Conservation (phyloP, 2,113 vertebrate genomes). For the Scortum barcoo region DNA sequence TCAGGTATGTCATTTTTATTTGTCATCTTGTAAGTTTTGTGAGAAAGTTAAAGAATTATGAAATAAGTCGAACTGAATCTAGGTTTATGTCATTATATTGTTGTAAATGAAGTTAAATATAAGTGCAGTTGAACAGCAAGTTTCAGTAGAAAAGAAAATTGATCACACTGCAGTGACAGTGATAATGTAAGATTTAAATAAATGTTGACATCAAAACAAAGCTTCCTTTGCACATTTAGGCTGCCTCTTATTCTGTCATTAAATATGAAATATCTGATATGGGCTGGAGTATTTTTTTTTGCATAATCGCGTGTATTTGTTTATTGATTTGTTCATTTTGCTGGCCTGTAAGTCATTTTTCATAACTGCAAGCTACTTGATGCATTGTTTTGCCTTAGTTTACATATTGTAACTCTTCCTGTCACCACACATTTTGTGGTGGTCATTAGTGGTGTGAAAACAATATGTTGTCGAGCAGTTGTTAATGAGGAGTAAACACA, state of each 20-base stretch:
- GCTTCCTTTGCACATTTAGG: background rate
- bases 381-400: slow-evolving; percentile 1
- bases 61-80: background rate
- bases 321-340: slow-evolving; percentile 9
- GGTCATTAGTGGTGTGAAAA: slow-evolving; percentile 26
- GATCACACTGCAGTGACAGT: background rate
- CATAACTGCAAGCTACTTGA: background rate
- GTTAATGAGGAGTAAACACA: slow-evolving; percentile 29
- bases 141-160: slow-evolving; percentile 22
- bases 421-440: background rate
- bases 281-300: background rate
- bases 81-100: background rate
- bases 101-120: background rate
- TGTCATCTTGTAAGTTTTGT: slow-evolving; percentile 20
- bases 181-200: slow-evolving; percentile 8
- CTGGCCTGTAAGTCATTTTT: background rate
- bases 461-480: slow-evolving; percentile 1
- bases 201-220: slow-evolving; percentile 20
- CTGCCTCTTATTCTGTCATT: background rate
- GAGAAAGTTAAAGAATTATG: slow-evolving; percentile 6
- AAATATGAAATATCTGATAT: slow-evolving; percentile 27
- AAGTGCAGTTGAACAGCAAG: background rate
- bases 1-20: background rate
- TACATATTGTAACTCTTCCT: background rate
- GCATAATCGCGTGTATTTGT: background rate